These are phyloP conservation scores for Saxidomus purpurata DNA, from an alignment of 1,140 invertebrate genomes.

Conservation along the genomic window DNA sequence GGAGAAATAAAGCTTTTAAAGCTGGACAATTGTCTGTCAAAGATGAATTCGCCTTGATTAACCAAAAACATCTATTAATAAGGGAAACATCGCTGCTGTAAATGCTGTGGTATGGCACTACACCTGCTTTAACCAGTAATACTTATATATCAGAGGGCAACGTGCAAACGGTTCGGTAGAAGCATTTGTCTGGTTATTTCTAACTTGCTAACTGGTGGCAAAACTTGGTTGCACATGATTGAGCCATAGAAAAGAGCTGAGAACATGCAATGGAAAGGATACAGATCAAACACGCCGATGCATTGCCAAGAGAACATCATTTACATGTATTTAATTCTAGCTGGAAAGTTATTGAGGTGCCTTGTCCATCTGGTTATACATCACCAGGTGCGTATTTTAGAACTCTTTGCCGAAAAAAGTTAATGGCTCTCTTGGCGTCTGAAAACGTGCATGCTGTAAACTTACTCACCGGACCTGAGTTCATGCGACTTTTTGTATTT, in stretches of 20 bases:
- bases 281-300: not conserved
- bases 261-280: not conserved
- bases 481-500: not conserved
- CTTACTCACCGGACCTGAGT: not conserved
- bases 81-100: too few relatives aligned
- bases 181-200: not conserved
- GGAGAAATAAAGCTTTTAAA: too few relatives aligned
- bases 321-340: not conserved
- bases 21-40: too few relatives aligned
- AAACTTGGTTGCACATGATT: not conserved
- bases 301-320: not conserved
- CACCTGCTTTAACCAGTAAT: too few relatives aligned
- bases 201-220: not conserved
- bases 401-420: constrained; percentile 2
- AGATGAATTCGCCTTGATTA: too few relatives aligned
- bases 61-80: too few relatives aligned
- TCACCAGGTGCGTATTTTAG: not conserved
- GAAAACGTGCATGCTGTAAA: not conserved
- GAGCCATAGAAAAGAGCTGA: not conserved
- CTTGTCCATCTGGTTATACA: not conserved
- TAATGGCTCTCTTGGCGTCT: too few relatives aligned
- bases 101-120: too few relatives aligned
- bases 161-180: too few relatives aligned
- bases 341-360: not conserved
- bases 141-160: too few relatives aligned